Conservation (phyloP, 2,797 vertebrate species). For the Aeoliscus strigatus region DNA sequence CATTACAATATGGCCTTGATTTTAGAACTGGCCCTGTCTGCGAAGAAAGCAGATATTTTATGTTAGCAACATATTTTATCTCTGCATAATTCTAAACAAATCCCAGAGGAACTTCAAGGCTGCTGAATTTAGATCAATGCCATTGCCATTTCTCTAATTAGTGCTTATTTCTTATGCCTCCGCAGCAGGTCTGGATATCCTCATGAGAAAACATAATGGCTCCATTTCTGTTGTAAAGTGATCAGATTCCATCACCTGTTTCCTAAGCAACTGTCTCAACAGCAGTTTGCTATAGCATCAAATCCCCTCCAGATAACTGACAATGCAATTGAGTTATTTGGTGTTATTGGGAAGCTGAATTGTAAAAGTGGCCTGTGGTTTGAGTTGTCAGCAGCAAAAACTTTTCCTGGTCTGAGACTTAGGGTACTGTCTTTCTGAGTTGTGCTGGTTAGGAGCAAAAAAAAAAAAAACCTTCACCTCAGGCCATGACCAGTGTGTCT, state of each 20-base stretch:
- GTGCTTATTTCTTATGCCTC: too few species aligned
- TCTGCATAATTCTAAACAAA: conserved; percentile 20
- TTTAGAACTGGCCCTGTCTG: conserved; percentile 13
- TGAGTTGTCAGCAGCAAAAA: conserved; percentile 35
- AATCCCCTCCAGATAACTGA: conserved; percentile 23
- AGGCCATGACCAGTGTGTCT: conserved; percentile 37
- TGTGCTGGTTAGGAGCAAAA: conserved; percentile 32
- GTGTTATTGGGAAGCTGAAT: conserved; percentile 21
- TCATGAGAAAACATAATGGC: conserved; percentile 34
- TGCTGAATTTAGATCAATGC: conserved; percentile 15
- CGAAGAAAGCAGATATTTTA: not conserved
- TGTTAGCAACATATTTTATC: conserved; percentile 5
- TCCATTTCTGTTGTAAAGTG: conserved; percentile 38
- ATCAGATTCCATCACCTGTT: conserved; percentile 45
- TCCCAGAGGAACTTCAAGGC: conserved; percentile 3
- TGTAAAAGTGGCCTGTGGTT: conserved; percentile 8
- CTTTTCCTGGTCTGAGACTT: conserved; percentile 16
- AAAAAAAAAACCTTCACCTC: conserved; percentile 27
- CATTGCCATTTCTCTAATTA: conserved; percentile 31
- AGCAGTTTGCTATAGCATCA: conserved; percentile 26
- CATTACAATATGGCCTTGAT: too few species aligned
- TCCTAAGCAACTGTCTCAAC: conserved; percentile 37
- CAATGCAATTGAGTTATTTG: conserved; percentile 38
- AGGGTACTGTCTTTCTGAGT: conserved; percentile 24
- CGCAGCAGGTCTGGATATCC: conserved; percentile 19